A percentile compares a stretch with the other conserved stretches of the same genome.
Evolutionary conservation across 1,140 invertebrate species (phyloP).

Genomic region (Hirudo medicinalis): DNA sequence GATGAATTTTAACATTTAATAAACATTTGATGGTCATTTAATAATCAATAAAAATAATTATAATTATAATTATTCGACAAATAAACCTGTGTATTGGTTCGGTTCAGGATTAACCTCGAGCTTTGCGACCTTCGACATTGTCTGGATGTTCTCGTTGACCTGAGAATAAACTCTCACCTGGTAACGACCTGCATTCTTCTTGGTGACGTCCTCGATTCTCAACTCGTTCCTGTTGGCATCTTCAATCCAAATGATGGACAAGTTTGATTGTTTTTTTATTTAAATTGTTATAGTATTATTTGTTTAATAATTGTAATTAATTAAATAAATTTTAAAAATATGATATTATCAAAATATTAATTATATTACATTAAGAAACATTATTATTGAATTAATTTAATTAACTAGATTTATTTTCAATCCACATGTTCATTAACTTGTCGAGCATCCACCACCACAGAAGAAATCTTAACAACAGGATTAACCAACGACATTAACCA

Average conservation of each 20-base stretch:
- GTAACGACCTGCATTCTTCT: conserved; percentile 9
- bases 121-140: neutral
- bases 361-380: too few relatives aligned
- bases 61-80: too few relatives aligned
- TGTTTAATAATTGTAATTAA: neutral
- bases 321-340: too few relatives aligned
- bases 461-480: too few relatives aligned
- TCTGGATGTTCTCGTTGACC: neutral
- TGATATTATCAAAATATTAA: too few relatives aligned
- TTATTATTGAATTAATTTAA: neutral
- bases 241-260: neutral
- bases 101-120: conserved; percentile 2
- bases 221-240: conserved; percentile 7
- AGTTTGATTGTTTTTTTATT: neutral
- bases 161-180: conserved; percentile 12
- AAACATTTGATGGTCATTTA: too few relatives aligned
- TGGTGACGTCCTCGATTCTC: neutral
- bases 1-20: too few relatives aligned
- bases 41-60: too few relatives aligned
- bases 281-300: too few relatives aligned
- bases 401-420: neutral
- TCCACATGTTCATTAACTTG: too few relatives aligned
- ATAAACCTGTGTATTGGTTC: conserved; percentile 4
- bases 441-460: neutral
- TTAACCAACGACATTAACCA: too few relatives aligned